Evolutionary conservation across 2,888 invertebrate species (phyloP).

Genomic region (Cyaniris semiargus): DNA sequence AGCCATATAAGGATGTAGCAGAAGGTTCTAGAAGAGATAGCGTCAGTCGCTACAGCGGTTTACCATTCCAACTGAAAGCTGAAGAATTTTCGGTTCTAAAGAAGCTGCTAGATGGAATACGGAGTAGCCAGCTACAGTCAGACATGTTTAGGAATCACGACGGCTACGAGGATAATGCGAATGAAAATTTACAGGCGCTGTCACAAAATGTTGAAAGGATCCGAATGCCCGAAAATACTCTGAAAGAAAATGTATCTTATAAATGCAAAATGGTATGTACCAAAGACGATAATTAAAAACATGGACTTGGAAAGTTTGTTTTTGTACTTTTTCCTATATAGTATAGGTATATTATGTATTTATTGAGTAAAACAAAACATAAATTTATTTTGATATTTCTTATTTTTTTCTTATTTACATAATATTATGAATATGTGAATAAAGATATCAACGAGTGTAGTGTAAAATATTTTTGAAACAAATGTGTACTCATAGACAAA

Average conservation of each 20-base stretch:
- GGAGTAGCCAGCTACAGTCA: not conserved
- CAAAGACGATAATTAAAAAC: constrained; percentile 47
- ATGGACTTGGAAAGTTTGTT: constrained; percentile 17
- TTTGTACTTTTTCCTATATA: not conserved
- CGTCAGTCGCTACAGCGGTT: not conserved
- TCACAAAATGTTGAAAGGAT: constrained; percentile 26
- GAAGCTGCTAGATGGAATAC: constrained; percentile 11
- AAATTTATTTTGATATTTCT: too few relatives aligned
- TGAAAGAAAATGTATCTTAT: constrained; percentile 64
- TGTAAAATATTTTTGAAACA: too few relatives aligned
- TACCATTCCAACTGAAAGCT: constrained; percentile 10
- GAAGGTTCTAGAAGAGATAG: not conserved
- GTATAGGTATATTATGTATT: not conserved
- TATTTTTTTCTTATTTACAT: too few relatives aligned
- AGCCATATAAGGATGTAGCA: not conserved
- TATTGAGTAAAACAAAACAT: not conserved
- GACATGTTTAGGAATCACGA: not conserved
- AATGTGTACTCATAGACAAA: too few relatives aligned
- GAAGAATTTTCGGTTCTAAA: constrained; percentile 16
- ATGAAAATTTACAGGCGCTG: constrained; percentile 8
- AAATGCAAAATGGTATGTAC: constrained; percentile 66
- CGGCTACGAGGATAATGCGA: constrained; percentile 25
- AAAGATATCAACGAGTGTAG: not conserved
- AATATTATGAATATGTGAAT: not conserved
- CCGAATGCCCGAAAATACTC: constrained; percentile 35